These are phyloP conservation scores for Crocallis elinguaria DNA, from an alignment of 2,888 invertebrate genomes.

Conservation along the genomic window DNA sequence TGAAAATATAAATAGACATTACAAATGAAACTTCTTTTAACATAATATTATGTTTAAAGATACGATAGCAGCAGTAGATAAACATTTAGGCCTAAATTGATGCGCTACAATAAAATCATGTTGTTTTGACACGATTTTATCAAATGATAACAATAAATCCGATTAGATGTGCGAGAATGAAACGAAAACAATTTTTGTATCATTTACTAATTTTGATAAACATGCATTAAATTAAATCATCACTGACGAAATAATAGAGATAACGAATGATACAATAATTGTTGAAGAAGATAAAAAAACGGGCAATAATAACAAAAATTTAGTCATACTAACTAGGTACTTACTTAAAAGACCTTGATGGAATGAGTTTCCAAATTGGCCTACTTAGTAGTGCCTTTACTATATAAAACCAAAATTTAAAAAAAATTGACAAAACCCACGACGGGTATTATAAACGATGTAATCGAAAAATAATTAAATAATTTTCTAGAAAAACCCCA, in stretches of 20 bases:
- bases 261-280: constrained; percentile 7
- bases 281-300: neutral
- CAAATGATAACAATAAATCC: constrained; percentile 11
- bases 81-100: constrained; percentile 23
- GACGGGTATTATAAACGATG: no score
- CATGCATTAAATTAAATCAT: constrained; percentile 13
- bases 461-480: no score
- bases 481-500: no score
- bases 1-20: no score
- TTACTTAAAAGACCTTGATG: no score
- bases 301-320: neutral
- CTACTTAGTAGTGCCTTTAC: no score
- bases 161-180: constrained; percentile 9
- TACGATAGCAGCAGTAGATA: neutral
- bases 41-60: no score
- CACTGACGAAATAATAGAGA: constrained; percentile 1
- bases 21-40: no score
- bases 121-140: constrained; percentile 19
- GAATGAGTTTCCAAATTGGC: no score
- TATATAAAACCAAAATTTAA: no score
- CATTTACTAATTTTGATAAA: constrained; percentile 5
- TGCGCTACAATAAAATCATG: constrained; percentile 3
- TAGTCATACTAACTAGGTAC: neutral
- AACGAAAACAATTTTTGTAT: constrained; percentile 1
- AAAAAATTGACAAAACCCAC: no score